These are phyloP conservation scores for western clawed frog (Xenopus tropicalis) DNA, from an alignment of 2,113 vertebrate species.

Conservation along the genomic window UCB_Xtro_10.0 CM004450.2:55850501-55851000, in stretches of 20 bases:
- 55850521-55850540: too few species aligned
- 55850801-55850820: not conserved
- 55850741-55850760: conserved; percentile 13
- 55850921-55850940: too few species aligned
- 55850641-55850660: conserved; percentile 33
- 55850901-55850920: too few species aligned
- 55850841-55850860: not conserved
- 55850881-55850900: too few species aligned
- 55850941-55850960: too few species aligned
- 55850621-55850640: conserved; percentile 23
- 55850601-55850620: conserved; percentile 13
- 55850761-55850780: not conserved
- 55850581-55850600: conserved; percentile 2
- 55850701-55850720: conserved; percentile 25
- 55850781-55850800: not conserved
- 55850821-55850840: not conserved
- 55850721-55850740: not conserved
- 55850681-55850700: conserved; percentile 19
- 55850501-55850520: too few species aligned
- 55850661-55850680: conserved; percentile 33
- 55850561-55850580: conserved; percentile 1
- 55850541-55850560: too few species aligned
- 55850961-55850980: too few species aligned
- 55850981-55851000: too few species aligned
- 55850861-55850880: too few species aligned